Conservation (phyloP, 2,888 invertebrate species). For the Chrysolina haemoptera region DNA sequence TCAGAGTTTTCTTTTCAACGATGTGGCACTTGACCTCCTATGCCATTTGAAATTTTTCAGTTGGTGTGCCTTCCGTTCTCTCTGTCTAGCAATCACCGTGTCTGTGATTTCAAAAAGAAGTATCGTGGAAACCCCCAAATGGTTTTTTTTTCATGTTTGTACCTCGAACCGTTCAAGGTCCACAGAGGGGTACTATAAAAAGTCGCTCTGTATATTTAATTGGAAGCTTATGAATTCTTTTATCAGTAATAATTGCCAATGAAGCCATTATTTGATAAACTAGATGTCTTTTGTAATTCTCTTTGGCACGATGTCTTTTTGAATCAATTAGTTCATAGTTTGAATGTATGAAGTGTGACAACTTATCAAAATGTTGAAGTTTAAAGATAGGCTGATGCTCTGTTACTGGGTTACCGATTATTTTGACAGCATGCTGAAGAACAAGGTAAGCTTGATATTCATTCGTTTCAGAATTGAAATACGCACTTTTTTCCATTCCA, state of each 20-base stretch:
- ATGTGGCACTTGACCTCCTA: too few relatives aligned
- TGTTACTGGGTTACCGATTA: constrained; percentile 30
- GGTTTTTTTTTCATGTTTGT: too few relatives aligned
- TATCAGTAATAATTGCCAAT: constrained; percentile 8
- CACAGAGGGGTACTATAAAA: too few relatives aligned
- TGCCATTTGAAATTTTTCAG: too few relatives aligned
- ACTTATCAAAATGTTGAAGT: constrained; percentile 21
- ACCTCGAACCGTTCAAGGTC: too few relatives aligned
- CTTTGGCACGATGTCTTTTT: constrained; percentile 44
- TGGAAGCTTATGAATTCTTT: constrained; percentile 4
- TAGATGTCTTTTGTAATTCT: constrained; percentile 42
- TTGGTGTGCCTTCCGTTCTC: too few relatives aligned
- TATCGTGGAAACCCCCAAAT: too few relatives aligned
- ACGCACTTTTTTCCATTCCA: not conserved
- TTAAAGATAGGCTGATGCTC: constrained; percentile 35
- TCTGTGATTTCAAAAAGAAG: too few relatives aligned
- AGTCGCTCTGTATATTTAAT: not conserved
- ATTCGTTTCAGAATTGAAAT: not conserved
- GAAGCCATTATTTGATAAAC: constrained; percentile 27
- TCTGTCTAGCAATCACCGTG: too few relatives aligned
- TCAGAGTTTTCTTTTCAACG: too few relatives aligned
- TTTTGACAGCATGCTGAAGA: constrained; percentile 5
- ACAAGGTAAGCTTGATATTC: not conserved
- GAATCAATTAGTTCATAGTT: not conserved
- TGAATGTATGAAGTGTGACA: not conserved